Evolutionary conservation across 2,888 invertebrate species (phyloP).

Genomic region (Macroteleia sp.): DNA sequence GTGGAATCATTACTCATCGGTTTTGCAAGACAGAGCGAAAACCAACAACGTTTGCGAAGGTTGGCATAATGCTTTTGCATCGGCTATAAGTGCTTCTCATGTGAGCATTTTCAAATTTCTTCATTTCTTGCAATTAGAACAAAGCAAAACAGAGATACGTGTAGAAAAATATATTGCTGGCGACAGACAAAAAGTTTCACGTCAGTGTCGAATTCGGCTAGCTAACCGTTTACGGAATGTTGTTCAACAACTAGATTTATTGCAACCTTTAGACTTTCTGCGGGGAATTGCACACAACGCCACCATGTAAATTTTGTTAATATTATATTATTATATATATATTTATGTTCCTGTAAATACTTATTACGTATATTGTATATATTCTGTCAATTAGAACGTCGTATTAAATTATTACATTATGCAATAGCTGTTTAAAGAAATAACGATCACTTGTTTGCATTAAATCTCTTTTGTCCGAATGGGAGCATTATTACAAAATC

Average conservation of each 20-base stretch:
- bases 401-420: too few species aligned
- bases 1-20: slow-evolving; percentile 1
- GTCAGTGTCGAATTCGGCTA: too few species aligned
- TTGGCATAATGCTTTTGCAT: slow-evolving; percentile 2
- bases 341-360: too few species aligned
- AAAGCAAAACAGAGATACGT: too few species aligned
- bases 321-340: too few species aligned
- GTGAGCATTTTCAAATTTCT: neutral
- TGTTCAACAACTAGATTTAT: too few species aligned
- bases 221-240: too few species aligned
- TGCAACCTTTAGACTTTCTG: neutral
- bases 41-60: neutral
- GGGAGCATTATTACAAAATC: slow-evolving; percentile 11
- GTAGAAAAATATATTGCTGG: too few species aligned
- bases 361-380: too few species aligned
- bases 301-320: neutral
- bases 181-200: too few species aligned
- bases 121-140: neutral
- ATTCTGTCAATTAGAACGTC: too few species aligned
- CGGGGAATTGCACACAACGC: neutral
- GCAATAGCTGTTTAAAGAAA: too few species aligned
- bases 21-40: neutral
- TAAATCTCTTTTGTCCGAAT: slow-evolving; percentile 8
- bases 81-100: neutral
- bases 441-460: slow-evolving; percentile 5